Percentiles rank a stretch among this genome's conserved stretches.
Conservation (phyloP, 53 echinoderm and acorn worm species). For the Holothuria scabra region DNA sequence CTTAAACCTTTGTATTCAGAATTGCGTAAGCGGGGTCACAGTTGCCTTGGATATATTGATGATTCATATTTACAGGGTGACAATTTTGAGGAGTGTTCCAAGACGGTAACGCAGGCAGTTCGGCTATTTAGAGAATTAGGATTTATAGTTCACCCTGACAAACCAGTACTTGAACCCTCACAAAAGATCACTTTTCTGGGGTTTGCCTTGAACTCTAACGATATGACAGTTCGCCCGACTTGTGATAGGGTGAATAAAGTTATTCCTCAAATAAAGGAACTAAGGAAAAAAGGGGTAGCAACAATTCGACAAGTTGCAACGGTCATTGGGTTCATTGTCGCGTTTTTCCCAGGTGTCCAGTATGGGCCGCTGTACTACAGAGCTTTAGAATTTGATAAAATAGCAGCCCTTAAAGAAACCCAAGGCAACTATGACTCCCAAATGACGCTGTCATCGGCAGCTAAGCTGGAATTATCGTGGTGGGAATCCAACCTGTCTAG, state of each 20-base stretch:
- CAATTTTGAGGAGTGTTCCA: constrained; percentile 25
- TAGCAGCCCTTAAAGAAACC: neutral
- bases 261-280: neutral
- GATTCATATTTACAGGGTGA: constrained; percentile 45
- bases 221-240: constrained; percentile 1
- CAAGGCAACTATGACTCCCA: neutral
- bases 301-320: neutral
- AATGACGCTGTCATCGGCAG: neutral
- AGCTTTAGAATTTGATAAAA: neutral
- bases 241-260: neutral
- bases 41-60: constrained; percentile 47
- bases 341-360: constrained; percentile 8
- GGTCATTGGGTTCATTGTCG: constrained; percentile 9
- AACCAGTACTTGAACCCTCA: constrained; percentile 40
- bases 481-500: neutral
- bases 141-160: too few species aligned
- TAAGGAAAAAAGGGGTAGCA: neutral
- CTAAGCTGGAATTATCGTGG: neutral
- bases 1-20: constrained; percentile 52
- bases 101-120: constrained; percentile 1
- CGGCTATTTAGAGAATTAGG: neutral
- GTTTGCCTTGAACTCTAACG: constrained; percentile 34
- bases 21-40: constrained; percentile 31
- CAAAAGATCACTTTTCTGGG: constrained; percentile 46
- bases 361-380: constrained; percentile 20